A percentile compares a stretch with the other conserved stretches of the same genome.
These are phyloP conservation scores for Camponotus pennsylvanicus DNA, from an alignment of 1,140 invertebrate genomes.

Conservation along the genomic window DNA sequence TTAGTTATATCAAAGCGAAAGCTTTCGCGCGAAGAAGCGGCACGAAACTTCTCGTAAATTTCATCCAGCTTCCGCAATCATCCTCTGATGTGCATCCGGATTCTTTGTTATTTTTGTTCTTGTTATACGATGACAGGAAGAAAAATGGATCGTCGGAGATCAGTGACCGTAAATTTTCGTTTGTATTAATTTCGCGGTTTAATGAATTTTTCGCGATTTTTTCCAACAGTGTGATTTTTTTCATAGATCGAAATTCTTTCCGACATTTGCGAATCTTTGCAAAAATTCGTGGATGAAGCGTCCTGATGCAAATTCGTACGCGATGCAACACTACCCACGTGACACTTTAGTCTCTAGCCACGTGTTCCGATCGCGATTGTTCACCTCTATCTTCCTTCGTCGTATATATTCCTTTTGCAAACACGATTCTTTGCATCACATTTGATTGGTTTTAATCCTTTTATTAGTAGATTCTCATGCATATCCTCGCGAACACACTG, in stretches of 20 bases:
- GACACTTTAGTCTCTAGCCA: slow-evolving; percentile 61
- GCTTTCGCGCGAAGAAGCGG: neutral
- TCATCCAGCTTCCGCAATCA: slow-evolving; percentile 7
- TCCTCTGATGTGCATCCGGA: neutral
- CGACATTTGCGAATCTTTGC: neutral
- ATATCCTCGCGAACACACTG: slow-evolving; percentile 18
- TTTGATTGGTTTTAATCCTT: slow-evolving; percentile 18
- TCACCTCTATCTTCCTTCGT: slow-evolving; percentile 4
- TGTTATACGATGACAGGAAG: neutral
- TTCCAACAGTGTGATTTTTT: neutral
- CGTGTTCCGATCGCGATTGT: slow-evolving; percentile 53
- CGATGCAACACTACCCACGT: slow-evolving; percentile 60
- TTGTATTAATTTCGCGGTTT: slow-evolving; percentile 1
- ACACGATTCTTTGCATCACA: neutral
- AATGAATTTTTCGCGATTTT: neutral
- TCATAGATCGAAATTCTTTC: neutral
- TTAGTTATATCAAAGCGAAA: slow-evolving; percentile 24
- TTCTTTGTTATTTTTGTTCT: neutral
- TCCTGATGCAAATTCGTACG: neutral
- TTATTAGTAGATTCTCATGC: neutral
- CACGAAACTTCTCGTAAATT: neutral
- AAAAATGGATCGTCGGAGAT: neutral
- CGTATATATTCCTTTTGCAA: neutral
- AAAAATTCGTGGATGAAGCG: neutral
- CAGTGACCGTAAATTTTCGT: neutral